Percentiles rank a stretch among this genome's conserved stretches.
Evolutionary conservation across 2,888 invertebrate genomes (phyloP).

Genomic region (Hemithea aestivaria): DNA sequence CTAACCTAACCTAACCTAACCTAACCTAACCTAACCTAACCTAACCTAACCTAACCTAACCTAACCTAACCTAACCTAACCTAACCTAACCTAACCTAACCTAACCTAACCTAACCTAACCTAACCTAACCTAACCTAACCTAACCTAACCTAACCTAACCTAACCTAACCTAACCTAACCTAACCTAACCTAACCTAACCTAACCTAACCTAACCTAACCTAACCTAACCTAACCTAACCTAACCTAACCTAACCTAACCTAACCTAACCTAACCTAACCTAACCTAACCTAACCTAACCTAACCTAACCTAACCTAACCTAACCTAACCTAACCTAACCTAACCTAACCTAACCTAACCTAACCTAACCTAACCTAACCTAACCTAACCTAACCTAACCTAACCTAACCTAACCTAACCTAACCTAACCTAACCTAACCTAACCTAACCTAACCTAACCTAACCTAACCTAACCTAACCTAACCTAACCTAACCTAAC

Average conservation of each 20-base stretch:
- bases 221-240: background rate
- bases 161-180: background rate
- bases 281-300: background rate
- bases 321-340: background rate
- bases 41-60: background rate
- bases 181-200: background rate
- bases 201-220: background rate
- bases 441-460: background rate
- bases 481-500: background rate
- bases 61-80: background rate
- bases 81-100: background rate
- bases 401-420: background rate
- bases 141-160: background rate
- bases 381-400: background rate
- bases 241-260: background rate
- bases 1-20: background rate
- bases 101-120: background rate
- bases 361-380: background rate
- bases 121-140: background rate
- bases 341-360: background rate
- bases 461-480: background rate
- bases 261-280: background rate
- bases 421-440: background rate
- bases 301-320: background rate
- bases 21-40: background rate